phyloP scores from a whole-genome alignment of 2,113 vertebrate species.

The Carassius gibelio region DNA sequence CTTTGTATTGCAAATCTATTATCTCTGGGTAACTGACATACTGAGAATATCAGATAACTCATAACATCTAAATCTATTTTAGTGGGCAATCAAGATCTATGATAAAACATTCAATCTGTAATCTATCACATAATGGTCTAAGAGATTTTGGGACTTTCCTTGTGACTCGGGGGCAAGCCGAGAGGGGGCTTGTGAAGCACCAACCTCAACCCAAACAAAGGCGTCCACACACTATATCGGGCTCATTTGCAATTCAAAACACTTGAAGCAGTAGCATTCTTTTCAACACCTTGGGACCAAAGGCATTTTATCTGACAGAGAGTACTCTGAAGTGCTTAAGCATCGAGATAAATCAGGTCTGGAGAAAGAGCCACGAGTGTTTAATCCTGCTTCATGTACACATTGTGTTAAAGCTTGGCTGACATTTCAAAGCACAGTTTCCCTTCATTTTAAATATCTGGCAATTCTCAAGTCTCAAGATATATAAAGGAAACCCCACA shows the following conservation, averaged over 20 bases:
- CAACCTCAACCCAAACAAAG: slow-evolving; percentile 57
- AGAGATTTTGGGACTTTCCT: neutral
- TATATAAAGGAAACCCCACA: neutral
- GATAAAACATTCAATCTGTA: neutral
- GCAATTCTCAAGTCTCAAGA: neutral
- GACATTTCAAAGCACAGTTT: slow-evolving; percentile 27
- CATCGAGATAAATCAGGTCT: slow-evolving; percentile 45
- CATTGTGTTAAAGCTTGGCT: neutral
- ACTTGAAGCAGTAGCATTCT: slow-evolving; percentile 45
- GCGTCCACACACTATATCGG: slow-evolving; percentile 41
- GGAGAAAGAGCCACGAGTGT: slow-evolving; percentile 43
- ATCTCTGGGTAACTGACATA: neutral
- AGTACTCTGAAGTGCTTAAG: slow-evolving; percentile 39
- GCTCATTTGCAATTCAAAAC: slow-evolving; percentile 70
- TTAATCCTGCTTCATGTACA: slow-evolving; percentile 43
- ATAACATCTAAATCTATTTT: neutral
- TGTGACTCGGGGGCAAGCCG: slow-evolving; percentile 49
- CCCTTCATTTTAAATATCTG: slow-evolving; percentile 2
- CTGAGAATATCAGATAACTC: neutral
- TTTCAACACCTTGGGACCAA: slow-evolving; percentile 67
- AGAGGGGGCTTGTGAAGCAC: slow-evolving; percentile 43
- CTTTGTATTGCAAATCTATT: slow-evolving; percentile 9
- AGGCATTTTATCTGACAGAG: slow-evolving; percentile 59
- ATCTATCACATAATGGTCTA: neutral
- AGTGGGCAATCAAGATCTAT: neutral